Percentiles rank a stretch among this genome's conserved stretches.
These are phyloP conservation scores for Acrossocheilus wenchowensis DNA, from an alignment of 2,797 vertebrate species.

Conservation along the genomic window DNA sequence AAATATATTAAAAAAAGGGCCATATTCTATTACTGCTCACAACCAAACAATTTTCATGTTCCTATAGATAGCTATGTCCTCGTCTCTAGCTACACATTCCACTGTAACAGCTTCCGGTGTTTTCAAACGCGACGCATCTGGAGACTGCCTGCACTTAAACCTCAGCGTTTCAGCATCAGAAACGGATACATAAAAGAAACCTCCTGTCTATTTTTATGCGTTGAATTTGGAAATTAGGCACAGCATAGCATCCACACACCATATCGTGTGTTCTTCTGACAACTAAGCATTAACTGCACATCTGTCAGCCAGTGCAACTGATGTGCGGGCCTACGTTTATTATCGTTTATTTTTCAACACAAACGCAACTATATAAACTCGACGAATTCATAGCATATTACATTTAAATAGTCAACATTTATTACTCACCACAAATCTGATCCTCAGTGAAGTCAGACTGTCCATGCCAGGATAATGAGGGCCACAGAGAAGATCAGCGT, in stretches of 20 bases:
- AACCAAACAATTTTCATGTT: no score
- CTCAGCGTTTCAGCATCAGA: not conserved
- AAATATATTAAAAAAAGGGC: no score
- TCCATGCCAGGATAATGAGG: constrained; percentile 26
- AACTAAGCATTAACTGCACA: not conserved
- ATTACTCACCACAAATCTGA: constrained; percentile 79
- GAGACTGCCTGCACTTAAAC: not conserved
- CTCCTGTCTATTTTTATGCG: not conserved
- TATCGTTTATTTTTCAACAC: not conserved
- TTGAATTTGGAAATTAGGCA: not conserved
- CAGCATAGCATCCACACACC: not conserved
- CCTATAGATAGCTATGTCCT: not conserved
- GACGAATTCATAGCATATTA: not conserved
- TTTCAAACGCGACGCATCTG: constrained; percentile 28
- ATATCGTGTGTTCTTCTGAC: not conserved
- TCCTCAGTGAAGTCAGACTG: constrained; percentile 84
- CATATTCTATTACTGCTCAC: not conserved
- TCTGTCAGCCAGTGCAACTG: constrained; percentile 3
- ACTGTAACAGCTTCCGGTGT: constrained; percentile 39
- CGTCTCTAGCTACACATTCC: constrained; percentile 52
- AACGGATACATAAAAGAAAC: not conserved
- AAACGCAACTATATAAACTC: not conserved
- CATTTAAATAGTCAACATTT: not conserved
- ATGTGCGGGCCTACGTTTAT: constrained; percentile 11
- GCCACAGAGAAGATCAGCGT: not conserved